These are phyloP conservation scores for Mellilla xanthometata DNA, from an alignment of 2,888 invertebrate genomes.

Conservation along the genomic window DNA sequence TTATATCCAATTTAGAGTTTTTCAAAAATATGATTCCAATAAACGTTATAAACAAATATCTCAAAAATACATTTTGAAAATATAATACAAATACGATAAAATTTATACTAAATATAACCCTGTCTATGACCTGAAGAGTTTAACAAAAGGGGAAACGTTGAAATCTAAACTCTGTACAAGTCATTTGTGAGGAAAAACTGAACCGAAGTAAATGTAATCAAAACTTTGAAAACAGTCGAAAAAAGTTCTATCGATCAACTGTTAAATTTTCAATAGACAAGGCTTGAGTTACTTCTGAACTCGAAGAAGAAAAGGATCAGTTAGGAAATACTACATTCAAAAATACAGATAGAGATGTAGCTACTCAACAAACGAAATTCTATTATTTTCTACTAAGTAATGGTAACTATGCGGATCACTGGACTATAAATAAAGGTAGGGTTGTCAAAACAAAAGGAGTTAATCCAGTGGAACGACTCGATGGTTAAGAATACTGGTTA, in stretches of 20 bases:
- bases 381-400: constrained; percentile 29
- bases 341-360: constrained; percentile 7
- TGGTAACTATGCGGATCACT: constrained; percentile 28
- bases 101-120: constrained; percentile 83
- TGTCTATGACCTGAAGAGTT: constrained; percentile 83
- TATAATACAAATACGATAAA: constrained; percentile 82
- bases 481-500: constrained; percentile 39
- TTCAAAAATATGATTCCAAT: constrained; percentile 81
- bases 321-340: constrained; percentile 38
- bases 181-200: constrained; percentile 58
- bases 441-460: no score
- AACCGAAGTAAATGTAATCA: constrained; percentile 31
- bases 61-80: constrained; percentile 82
- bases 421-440: constrained; percentile 12
- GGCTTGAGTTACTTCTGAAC: constrained; percentile 67
- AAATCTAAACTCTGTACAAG: constrained; percentile 76
- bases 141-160: constrained; percentile 61
- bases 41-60: constrained; percentile 79
- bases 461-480: constrained; percentile 7
- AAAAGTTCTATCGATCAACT: constrained; percentile 13
- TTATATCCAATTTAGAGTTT: constrained; percentile 75
- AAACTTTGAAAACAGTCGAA: constrained; percentile 14
- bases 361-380: constrained; percentile 11
- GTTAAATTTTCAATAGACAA: constrained; percentile 53
- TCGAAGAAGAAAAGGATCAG: constrained; percentile 58